Conservation (phyloP, 2,113 vertebrate genomes). For the Pollimyrus isidori region DNA sequence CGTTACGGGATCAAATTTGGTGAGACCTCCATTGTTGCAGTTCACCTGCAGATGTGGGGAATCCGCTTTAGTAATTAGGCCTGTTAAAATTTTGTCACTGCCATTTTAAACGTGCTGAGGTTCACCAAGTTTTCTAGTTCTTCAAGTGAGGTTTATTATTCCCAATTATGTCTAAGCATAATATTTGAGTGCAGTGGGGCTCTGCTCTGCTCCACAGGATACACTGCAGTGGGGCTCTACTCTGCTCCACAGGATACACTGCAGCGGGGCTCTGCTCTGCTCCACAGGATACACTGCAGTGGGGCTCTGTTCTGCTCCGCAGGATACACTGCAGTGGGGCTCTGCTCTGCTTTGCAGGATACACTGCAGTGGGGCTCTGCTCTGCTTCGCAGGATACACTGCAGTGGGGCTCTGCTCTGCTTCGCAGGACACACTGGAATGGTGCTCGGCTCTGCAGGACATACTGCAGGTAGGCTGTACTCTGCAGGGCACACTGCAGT, state of each 20-base stretch:
- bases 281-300: neutral
- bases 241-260: neutral
- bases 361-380: neutral
- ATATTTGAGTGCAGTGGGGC: neutral
- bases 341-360: neutral
- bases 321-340: neutral
- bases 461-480: neutral
- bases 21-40: neutral
- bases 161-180: neutral
- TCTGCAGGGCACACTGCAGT: neutral
- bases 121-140: neutral
- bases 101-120: neutral
- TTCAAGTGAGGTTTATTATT: neutral
- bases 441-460: neutral
- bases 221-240: neutral
- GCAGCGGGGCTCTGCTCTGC: no score
- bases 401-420: neutral
- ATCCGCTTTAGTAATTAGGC: neutral
- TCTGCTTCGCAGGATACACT: neutral
- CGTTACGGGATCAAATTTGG: neutral
- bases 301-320: neutral
- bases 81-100: conserved; percentile 1
- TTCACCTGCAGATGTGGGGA: neutral
- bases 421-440: neutral
- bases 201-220: neutral